Conservation (phyloP, 2,113 vertebrate genomes). For the Casuarius casuarius region DNA sequence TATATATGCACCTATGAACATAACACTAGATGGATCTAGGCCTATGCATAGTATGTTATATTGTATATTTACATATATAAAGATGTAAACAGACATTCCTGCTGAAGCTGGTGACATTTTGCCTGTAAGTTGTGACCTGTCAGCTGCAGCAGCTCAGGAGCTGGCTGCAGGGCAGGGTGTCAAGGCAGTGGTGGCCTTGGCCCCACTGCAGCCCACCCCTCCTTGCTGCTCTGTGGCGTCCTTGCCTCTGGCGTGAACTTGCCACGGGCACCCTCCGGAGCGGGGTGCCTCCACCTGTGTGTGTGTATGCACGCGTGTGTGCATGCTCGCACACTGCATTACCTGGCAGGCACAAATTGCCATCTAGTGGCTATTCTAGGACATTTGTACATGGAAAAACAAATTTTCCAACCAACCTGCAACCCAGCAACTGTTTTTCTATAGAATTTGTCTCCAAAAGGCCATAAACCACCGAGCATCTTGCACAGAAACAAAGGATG, state of each 20-base stretch:
- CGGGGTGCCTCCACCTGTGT: no score
- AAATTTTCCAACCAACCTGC: accelerated
- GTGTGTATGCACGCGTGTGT: no score
- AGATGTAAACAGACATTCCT: background rate
- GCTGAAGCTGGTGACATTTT: accelerated
- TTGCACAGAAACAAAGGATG: background rate
- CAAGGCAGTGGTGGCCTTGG: background rate
- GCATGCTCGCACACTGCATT: accelerated
- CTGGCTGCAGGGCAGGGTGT: background rate
- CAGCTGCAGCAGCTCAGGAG: background rate
- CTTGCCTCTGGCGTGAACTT: accelerated
- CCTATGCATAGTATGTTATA: accelerated
- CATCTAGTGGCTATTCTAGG: conserved; percentile 31
- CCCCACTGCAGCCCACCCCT: accelerated
- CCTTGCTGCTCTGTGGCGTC: background rate
- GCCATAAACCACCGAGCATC: background rate
- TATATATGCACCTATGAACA: background rate
- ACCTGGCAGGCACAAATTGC: conserved; percentile 34
- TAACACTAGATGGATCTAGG: background rate
- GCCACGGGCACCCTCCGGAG: no score
- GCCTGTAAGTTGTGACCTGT: no score
- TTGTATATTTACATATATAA: no score
- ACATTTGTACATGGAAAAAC: background rate
- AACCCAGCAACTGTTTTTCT: background rate
- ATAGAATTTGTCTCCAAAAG: background rate